Conservation (phyloP, 2,113 vertebrate genomes). For the Spermophilus dauricus region DNA sequence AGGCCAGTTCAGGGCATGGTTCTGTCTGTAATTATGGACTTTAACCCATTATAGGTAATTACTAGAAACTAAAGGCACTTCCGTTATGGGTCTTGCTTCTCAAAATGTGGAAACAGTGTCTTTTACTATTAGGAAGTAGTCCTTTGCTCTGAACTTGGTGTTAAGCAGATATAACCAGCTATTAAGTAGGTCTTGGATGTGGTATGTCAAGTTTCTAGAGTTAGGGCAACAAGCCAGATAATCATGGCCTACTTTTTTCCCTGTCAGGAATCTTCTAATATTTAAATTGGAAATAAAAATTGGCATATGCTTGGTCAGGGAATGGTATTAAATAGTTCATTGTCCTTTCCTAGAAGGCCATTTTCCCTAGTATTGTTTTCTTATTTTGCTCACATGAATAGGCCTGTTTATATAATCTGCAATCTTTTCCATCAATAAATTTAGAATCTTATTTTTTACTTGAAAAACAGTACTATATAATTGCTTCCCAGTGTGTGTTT, state of each 20-base stretch:
- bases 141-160: slow-evolving; percentile 59
- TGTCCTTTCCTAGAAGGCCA: not conserved
- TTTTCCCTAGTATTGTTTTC: slow-evolving; percentile 10
- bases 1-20: slow-evolving; percentile 87
- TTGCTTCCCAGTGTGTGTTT: not conserved
- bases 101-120: slow-evolving; percentile 67
- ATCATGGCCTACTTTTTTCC: not conserved
- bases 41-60: slow-evolving; percentile 86
- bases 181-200: slow-evolving; percentile 40
- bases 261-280: not conserved
- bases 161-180: not conserved
- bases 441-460: not conserved
- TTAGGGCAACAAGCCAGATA: not conserved
- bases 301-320: not conserved
- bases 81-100: slow-evolving; percentile 82
- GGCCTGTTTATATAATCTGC: not conserved
- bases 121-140: slow-evolving; percentile 38
- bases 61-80: slow-evolving; percentile 86
- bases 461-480: not conserved
- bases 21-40: slow-evolving; percentile 89
- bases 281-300: slow-evolving; percentile 57
- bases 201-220: not conserved
- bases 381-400: not conserved
- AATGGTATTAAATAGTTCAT: not conserved
- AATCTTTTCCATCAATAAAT: not conserved